Evolutionary conservation across 2,113 vertebrate genomes (phyloP), one percentile per base, ranked within the genome.

Genomic region (Australoheros scitulus): DNA sequence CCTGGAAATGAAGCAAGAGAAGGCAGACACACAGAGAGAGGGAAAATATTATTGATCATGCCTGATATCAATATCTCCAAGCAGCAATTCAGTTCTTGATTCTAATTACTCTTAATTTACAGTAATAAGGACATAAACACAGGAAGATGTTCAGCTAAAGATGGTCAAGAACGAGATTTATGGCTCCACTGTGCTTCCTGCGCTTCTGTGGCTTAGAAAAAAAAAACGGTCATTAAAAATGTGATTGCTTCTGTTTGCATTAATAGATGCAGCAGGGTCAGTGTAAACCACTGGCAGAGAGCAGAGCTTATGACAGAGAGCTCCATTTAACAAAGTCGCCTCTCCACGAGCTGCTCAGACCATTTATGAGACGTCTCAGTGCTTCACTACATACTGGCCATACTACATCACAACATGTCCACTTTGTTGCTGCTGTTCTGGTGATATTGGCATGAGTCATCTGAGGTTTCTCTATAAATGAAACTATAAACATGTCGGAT

Each of bases 1-100:
- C 93, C 93, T 94, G 84, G 22, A 79, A 57, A 80, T 10, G 22
- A 50, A 72, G 38, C 74, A 60, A 47, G 55, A 75, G 61, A 85
- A 87, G 22, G 50, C 13, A 86, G 38, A 52, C 32, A 34, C 32
- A 34, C 34, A 77, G 15, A 83, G 2, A 82, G 3, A 87, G 36
- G 29, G 68, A 29, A 76, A 18, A 64, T 3, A 64, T 90, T 88
- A 90, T 77, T 85, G 77, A 89, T 79, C 52, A 64, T 1, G 1
- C n/a, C 43, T 52, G 68, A 56, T 32, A 63, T 17, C 22, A 75
- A 60, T 60, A 76, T 29, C 52, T 77, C 6, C 32, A 68, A 76
- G 58, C 59, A 80, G 22, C 32, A 60, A 29, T 75, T 50, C 3
- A 56, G 32, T 34, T 65, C 2, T 75, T 72, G 52, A 29, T 29